These are phyloP conservation scores for Ceratina calcarata DNA, from an alignment of 1,140 invertebrate species.

Conservation along the genomic window DNA sequence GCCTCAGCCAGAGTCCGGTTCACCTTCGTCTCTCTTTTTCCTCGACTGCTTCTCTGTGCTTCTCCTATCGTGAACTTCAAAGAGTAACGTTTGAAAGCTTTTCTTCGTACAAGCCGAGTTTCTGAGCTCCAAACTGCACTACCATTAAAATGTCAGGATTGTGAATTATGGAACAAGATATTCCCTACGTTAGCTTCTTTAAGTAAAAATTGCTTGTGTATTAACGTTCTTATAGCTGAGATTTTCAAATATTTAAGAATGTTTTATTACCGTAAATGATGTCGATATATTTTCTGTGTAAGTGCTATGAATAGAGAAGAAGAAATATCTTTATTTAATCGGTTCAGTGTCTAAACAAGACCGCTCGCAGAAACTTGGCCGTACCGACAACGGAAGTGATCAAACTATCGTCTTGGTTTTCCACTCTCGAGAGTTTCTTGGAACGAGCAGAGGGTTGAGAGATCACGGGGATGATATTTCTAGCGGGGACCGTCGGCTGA, in stretches of 20 bases:
- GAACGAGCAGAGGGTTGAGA: conserved; percentile 45
- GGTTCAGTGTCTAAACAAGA: background rate
- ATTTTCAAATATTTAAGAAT: no score
- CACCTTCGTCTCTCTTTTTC: conserved; percentile 56
- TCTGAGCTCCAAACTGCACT: no score
- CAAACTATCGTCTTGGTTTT: conserved; percentile 74
- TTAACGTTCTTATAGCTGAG: no score
- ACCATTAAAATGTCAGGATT: no score
- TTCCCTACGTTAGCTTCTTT: no score
- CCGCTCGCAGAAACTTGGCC: conserved; percentile 53
- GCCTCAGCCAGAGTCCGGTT: conserved; percentile 71
- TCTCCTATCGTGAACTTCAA: background rate
- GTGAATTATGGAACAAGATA: no score
- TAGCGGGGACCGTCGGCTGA: conserved; percentile 1
- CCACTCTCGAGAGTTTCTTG: conserved; percentile 52
- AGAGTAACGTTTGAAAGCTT: background rate
- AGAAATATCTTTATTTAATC: background rate
- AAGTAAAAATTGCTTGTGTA: no score
- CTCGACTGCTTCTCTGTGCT: conserved; percentile 13
- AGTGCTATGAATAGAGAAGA: background rate
- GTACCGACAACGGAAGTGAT: conserved; percentile 68
- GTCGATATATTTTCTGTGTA: background rate
- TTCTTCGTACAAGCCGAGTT: background rate
- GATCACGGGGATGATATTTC: conserved; percentile 58
- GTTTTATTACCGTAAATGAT: no score